These are phyloP conservation scores for Campylorhamphus procurvoides DNA, from an alignment of 2,113 vertebrate species.

Conservation along the genomic window DNA sequence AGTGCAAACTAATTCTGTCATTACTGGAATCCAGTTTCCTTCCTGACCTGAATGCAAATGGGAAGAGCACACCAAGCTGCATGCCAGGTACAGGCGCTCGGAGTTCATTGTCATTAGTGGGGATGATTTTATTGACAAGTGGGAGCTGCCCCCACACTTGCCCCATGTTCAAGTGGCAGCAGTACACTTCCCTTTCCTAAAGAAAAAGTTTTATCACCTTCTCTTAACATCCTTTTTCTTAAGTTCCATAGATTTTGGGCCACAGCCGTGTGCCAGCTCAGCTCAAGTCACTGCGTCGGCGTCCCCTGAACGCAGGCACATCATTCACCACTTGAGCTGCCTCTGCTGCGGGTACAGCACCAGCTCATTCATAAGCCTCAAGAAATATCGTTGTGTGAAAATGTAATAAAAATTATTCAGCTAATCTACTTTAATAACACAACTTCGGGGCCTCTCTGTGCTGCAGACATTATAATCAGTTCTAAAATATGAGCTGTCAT, in stretches of 20 bases:
- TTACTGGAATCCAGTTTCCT: conserved; percentile 54
- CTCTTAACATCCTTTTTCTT: background rate
- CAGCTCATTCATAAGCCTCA: conserved; percentile 17
- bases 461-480: conserved; percentile 29
- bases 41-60: conserved; percentile 50
- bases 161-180: background rate
- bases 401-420: conserved; percentile 61
- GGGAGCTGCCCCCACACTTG: background rate
- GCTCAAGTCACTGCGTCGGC: fast-evolving
- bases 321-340: background rate
- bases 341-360: background rate
- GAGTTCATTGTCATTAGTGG: background rate
- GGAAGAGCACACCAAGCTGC: conserved; percentile 22
- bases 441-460: background rate
- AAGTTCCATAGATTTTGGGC: background rate
- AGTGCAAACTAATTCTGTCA: conserved; percentile 31
- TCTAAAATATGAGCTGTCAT: conserved; percentile 70
- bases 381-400: conserved; percentile 25
- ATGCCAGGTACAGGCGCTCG: background rate
- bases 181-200: background rate
- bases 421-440: conserved; percentile 69
- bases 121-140: conserved; percentile 52
- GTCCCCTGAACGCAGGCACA: background rate
- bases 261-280: background rate
- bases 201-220: background rate